Conservation (phyloP, 2,113 vertebrate genomes). For the Rhinopithecus roxellana region DNA sequence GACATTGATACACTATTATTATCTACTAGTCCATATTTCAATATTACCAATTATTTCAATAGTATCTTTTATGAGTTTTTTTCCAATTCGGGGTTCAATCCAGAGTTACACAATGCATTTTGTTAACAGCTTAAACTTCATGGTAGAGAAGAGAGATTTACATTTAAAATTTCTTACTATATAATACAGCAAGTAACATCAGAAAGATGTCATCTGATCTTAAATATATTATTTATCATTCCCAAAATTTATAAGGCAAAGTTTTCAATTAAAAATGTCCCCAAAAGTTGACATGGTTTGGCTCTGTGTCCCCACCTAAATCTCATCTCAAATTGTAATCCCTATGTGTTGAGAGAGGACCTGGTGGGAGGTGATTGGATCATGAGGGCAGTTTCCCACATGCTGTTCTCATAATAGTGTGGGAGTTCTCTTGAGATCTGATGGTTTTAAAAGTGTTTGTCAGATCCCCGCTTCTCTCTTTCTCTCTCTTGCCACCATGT, state of each 20-base stretch:
- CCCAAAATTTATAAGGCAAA: neutral
- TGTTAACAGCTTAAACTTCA: neutral
- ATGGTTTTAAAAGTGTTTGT: too few species aligned
- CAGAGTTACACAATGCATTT: neutral
- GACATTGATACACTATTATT: neutral
- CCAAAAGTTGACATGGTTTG: neutral
- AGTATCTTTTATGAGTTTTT: neutral
- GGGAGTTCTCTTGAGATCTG: too few species aligned
- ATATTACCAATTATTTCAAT: neutral
- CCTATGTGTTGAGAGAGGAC: too few species aligned
- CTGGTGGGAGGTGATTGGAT: too few species aligned
- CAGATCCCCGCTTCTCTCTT: too few species aligned
- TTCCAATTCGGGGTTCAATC: neutral
- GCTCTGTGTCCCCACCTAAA: too few species aligned
- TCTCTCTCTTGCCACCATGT: too few species aligned
- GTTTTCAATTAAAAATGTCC: neutral
- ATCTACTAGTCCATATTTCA: neutral
- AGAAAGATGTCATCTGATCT: neutral
- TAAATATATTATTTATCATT: conserved; percentile 4
- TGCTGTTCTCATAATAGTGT: too few species aligned
- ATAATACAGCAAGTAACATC: neutral
- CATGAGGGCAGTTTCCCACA: too few species aligned
- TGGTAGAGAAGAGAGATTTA: neutral
- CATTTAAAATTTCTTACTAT: neutral
- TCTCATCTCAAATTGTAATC: too few species aligned